Conservation (phyloP, 2,888 invertebrate genomes). For the Drosophila stalkeri region DNA sequence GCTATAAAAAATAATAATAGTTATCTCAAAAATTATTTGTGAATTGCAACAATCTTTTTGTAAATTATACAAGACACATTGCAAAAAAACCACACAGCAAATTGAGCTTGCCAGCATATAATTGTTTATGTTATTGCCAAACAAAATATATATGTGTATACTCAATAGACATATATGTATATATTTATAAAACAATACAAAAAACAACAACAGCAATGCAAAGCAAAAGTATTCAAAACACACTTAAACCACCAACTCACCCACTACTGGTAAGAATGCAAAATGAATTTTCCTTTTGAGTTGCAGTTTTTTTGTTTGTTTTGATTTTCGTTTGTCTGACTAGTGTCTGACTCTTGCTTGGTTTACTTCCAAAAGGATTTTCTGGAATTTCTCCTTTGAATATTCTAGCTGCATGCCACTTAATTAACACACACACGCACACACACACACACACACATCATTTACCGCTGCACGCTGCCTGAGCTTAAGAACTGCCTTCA, state of each 20-base stretch:
- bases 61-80: conserved; percentile 59
- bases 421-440: conserved; percentile 39
- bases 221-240: conserved; percentile 42
- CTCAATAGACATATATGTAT: conserved; percentile 14
- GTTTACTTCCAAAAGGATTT: conserved; percentile 10
- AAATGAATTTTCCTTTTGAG: conserved; percentile 60
- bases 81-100: conserved; percentile 59
- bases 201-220: conserved; percentile 46
- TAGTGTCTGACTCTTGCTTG: conserved; percentile 8
- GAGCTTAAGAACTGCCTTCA: conserved; percentile 29
- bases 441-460: conserved; percentile 26
- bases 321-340: conserved; percentile 13
- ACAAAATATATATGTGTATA: conserved; percentile 6
- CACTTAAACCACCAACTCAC: conserved; percentile 52
- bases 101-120: conserved; percentile 65
- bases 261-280: conserved; percentile 76
- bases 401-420: conserved; percentile 54
- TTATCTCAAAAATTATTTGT: conserved; percentile 15
- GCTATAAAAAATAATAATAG: neutral
- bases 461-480: conserved; percentile 43
- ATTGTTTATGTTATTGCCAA: conserved; percentile 49
- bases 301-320: conserved; percentile 8
- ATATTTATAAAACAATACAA: conserved; percentile 40
- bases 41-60: conserved; percentile 25
- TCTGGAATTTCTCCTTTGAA: conserved; percentile 2